Conservation (phyloP, 2,797 vertebrate genomes). For the Lutjanus campechanus region DNA sequence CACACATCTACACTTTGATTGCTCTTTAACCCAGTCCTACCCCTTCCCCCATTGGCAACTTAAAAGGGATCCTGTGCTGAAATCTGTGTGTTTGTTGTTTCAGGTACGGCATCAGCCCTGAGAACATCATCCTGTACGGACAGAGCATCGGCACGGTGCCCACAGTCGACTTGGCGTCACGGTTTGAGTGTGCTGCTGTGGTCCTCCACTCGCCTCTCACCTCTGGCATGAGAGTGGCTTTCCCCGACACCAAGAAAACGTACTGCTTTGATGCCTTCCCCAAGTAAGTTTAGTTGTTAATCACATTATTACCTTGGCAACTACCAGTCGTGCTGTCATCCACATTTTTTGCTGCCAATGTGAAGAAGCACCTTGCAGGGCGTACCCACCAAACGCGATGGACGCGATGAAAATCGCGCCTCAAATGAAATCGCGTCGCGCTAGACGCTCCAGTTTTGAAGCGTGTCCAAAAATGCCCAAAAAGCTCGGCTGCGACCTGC, state of each 20-base stretch:
- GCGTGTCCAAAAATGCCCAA: too few relatives aligned
- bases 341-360: conserved; percentile 5
- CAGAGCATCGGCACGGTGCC: conserved; percentile 98
- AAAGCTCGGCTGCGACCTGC: too few relatives aligned
- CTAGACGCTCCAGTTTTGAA: too few relatives aligned
- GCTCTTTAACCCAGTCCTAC: too few relatives aligned
- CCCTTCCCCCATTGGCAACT: too few relatives aligned
- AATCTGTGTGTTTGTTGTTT: conserved; percentile 6
- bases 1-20: too few relatives aligned
- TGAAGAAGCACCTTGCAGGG: neutral
- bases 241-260: conserved; percentile 98
- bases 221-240: conserved; percentile 98
- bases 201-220: conserved; percentile 97
- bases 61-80: neutral
- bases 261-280: conserved; percentile 99
- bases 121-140: conserved; percentile 97
- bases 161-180: conserved; percentile 96
- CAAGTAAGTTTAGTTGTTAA: conserved; percentile 87
- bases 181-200: conserved; percentile 97
- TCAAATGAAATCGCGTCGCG: too few relatives aligned
- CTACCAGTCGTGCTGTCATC: neutral
- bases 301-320: conserved; percentile 31
- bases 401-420: too few relatives aligned
- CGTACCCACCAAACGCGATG: too few relatives aligned
- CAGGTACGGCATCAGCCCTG: conserved; percentile 97